A percentile compares a stretch with the other conserved stretches of the same genome.
Conservation (phyloP, 2,113 vertebrate species). For the Seriola quinqueradiata region DNA sequence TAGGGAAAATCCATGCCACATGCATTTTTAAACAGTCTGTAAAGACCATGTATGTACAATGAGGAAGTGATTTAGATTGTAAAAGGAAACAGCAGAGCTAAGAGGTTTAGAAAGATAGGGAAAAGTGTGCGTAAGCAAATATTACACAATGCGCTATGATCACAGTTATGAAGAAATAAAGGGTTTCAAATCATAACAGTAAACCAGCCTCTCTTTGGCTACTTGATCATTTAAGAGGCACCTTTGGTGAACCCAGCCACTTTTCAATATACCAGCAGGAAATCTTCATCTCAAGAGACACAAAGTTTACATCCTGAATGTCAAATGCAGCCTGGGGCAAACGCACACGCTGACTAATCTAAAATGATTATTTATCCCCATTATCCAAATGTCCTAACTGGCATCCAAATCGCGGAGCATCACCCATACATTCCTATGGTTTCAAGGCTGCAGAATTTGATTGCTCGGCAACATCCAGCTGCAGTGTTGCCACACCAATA, state of each 20-base stretch:
- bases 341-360: not conserved
- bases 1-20: slow-evolving; percentile 47
- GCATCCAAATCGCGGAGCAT: slow-evolving; percentile 5
- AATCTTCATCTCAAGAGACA: not conserved
- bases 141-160: slow-evolving; percentile 6
- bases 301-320: slow-evolving; percentile 43
- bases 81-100: slow-evolving; percentile 24
- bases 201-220: slow-evolving; percentile 8
- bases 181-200: not conserved
- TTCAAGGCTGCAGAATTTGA: slow-evolving; percentile 35
- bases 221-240: not conserved
- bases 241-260: slow-evolving; percentile 3
- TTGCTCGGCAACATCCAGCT: slow-evolving; percentile 33
- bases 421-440: slow-evolving; percentile 27
- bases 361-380: not conserved
- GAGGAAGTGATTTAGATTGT: slow-evolving; percentile 29
- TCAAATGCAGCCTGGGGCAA: slow-evolving; percentile 21
- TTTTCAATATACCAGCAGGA: slow-evolving; percentile 43
- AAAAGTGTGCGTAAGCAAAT: not conserved
- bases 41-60: slow-evolving; percentile 14
- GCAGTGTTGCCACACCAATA: slow-evolving; percentile 39
- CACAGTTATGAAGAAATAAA: slow-evolving; percentile 17
- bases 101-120: slow-evolving; percentile 10
- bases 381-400: slow-evolving; percentile 25
- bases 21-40: slow-evolving; percentile 54